These are phyloP conservation scores for Ophion slaviceki DNA, from an alignment of 2,888 invertebrate species.

Conservation along the genomic window DNA sequence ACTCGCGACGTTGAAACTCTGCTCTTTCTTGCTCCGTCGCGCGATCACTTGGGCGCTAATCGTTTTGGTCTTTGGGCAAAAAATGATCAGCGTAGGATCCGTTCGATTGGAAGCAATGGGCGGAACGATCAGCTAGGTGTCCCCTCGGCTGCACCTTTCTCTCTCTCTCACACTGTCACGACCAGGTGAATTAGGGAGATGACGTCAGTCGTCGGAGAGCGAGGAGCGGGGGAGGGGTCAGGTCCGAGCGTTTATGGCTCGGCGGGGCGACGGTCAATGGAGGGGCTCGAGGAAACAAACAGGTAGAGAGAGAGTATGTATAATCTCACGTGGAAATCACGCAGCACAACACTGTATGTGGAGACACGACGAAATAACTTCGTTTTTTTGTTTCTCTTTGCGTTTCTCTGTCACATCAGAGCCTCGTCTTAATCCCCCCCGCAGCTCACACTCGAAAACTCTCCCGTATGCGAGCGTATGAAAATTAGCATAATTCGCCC, in stretches of 20 bases:
- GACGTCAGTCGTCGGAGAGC: conserved; percentile 65
- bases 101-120: conserved; percentile 50
- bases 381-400: no score
- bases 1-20: no score
- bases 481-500: conserved; percentile 41
- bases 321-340: conserved; percentile 55
- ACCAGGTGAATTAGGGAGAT: conserved; percentile 71
- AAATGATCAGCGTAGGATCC: conserved; percentile 28
- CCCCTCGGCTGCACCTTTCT: conserved; percentile 56
- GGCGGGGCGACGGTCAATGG: conserved; percentile 25
- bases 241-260: conserved; percentile 19
- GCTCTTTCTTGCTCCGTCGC: no score
- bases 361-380: no score
- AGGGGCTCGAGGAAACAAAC: conserved; percentile 56
- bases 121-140: conserved; percentile 29
- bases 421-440: background rate
- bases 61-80: no score
- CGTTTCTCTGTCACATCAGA: no score
- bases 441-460: background rate
- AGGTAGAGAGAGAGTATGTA: conserved; percentile 48
- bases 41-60: no score
- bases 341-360: no score
- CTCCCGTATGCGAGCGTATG: background rate
- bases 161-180: conserved; percentile 27
- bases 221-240: conserved; percentile 10